Conservation (phyloP, 2,888 invertebrate genomes). For the Coleophora flavipennella region DNA sequence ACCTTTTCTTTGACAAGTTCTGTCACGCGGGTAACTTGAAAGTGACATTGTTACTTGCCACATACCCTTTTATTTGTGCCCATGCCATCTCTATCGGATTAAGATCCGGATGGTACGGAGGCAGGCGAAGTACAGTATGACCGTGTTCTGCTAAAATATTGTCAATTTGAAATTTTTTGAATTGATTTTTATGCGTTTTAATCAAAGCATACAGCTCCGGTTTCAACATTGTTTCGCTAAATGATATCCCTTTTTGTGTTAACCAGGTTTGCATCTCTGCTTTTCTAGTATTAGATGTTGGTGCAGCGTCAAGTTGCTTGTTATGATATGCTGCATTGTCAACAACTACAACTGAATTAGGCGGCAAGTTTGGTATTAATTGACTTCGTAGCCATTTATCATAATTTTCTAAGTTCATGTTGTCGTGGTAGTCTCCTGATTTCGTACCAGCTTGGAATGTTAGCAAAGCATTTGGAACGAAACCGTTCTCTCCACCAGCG, state of each 20-base stretch:
- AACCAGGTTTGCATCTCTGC: conserved; percentile 17
- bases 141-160: conserved; percentile 13
- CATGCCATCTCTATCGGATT: conserved; percentile 14
- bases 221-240: neutral
- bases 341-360: conserved; percentile 14
- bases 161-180: too few relatives aligned
- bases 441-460: conserved; percentile 10
- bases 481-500: conserved; percentile 13
- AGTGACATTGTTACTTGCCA: too few relatives aligned
- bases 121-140: conserved; percentile 14
- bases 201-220: neutral
- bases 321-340: conserved; percentile 23
- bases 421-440: conserved; percentile 16
- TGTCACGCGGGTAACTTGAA: conserved; percentile 1
- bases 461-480: conserved; percentile 9
- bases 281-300: conserved; percentile 13
- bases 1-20: conserved; percentile 14
- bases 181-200: neutral
- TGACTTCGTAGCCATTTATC: conserved; percentile 19
- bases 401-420: conserved; percentile 18
- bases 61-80: conserved; percentile 8
- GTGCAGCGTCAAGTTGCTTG: conserved; percentile 11
- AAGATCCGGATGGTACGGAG: too few relatives aligned
- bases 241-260: conserved; percentile 10
- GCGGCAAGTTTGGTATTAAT: conserved; percentile 19